Evolutionary conservation across 2,113 vertebrate genomes (phyloP), one percentile per base, ranked within the genome.

Genomic region (Pyxicephalus adspersus): DNA sequence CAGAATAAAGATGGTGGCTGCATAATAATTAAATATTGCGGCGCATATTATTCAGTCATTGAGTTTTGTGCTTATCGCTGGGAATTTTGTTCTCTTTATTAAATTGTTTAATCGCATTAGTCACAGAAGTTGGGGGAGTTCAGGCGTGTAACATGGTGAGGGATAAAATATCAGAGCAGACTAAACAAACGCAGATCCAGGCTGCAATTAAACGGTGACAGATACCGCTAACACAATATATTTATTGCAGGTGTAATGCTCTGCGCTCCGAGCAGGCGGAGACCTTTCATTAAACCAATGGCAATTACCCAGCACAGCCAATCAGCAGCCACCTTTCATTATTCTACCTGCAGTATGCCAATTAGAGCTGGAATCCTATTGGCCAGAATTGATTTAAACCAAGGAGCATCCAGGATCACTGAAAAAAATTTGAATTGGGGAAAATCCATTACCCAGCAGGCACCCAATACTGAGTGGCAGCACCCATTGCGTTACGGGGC

Each of bases 71-170:
- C 22, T 61, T 61, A 64, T 29, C 13, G 54, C 26, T 50, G 19
- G 68, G 1, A 31, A 23, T 31, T n/a, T 20, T 22, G 26, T 15
- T 18, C 54, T 58, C 54, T 17, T 74, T 54, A 74, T 28, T 71
- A 71, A 71, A 58, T 74, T 20, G 11, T 22, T 57, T 57, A 58
- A 74, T 74, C n/a, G 3, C 54, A 23, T 74, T 74, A 74, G 71
- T 58, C 54, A 74, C n/a, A 58, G 11, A 20, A 57, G 28, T 73
- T 22, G 6, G 57, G 28, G 70, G 70, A 73, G 23, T 28, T 52
- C 19, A n/a, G 28, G 18, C 13, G 29, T 29, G 31, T 22, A 13
- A 18, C 5, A 29, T 7, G 3, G 11, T 7, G 60, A 55, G 17
- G 20, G 7, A 57, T 19, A 11, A 19, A 34, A n/a, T 20, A n/a